Base-by-base conservation (phyloP, 1,140 invertebrate species). In the Leguminivora glycinivorella region DNA sequence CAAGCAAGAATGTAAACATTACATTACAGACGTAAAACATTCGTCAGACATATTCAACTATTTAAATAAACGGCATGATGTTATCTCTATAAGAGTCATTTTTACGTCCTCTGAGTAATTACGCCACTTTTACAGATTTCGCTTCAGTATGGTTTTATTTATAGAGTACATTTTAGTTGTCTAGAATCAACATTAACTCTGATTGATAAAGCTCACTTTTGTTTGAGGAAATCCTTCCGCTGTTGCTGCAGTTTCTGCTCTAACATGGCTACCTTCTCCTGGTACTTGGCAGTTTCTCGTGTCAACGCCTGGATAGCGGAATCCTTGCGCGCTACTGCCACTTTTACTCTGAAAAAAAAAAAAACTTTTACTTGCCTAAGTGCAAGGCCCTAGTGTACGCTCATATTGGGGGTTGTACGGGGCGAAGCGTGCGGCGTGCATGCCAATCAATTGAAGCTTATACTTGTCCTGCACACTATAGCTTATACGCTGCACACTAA, bases 161-260 rank as follows among this genome's bases (percentile, higher is more conserved):
- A 14, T 43, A 17, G n/a, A 1, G 40, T 4, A n/a, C 5, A 43
- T 38, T 14, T 38, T 38, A 17, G 17, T 43, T 43, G 40, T 17
- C 5, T n/a, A 14, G n/a, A 43, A 6, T 43, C 3, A 43, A 43
- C 14, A n/a, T 14, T n/a, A 6, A 43, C 6, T 9, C 7, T 22
- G 47, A 0, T 22, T 9, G 22, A 6, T 52, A 22, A 52, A 9
- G 31, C 31, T 79, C 70, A 83, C 70, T 86, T 86, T 12, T 84
- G 84, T 47, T 89, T 88, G 22, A 91, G 76, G 56, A 88, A 95
- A 77, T 96, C 95, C 73, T 95, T 95, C 40, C 95, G 92, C 83
- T 96, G 95, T 72, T 96, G 94, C 75, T 96, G 93, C 68, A 96
- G 83, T 69, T 96, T 93, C 73, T 94, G 94, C 82, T 97, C 96